phyloP scores from a whole-genome alignment of 2,797 vertebrate genomes.

The Gymnothorax reevesii region DNA sequence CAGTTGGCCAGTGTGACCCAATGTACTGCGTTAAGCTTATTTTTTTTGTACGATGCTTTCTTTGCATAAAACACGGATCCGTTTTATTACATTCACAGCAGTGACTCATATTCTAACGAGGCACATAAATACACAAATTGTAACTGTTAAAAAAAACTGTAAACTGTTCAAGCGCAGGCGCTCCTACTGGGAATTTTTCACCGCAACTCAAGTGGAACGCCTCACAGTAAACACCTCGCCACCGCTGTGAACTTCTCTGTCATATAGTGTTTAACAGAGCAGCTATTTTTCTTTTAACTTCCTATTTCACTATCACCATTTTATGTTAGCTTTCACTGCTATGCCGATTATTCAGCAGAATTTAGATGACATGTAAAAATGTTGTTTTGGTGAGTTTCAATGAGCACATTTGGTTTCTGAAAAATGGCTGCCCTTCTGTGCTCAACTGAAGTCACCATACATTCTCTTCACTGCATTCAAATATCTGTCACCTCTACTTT shows the following conservation, averaged over 20 bases:
- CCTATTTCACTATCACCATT: neutral
- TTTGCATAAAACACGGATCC: no score
- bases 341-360: neutral
- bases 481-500: neutral
- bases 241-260: neutral
- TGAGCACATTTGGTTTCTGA: neutral
- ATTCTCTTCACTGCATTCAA: neutral
- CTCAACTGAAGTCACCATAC: neutral
- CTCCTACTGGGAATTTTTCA: neutral
- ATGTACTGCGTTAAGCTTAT: neutral
- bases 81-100: neutral
- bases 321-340: neutral
- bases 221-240: neutral
- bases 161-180: neutral
- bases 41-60: neutral
- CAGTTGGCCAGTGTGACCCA: neutral
- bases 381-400: neutral
- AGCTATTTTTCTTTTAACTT: neutral
- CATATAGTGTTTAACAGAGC: neutral
- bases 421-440: neutral
- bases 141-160: neutral
- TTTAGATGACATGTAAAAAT: neutral
- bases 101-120: neutral
- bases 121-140: neutral
- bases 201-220: neutral